These are phyloP conservation scores for Listronotus oregonensis DNA, from an alignment of 1,140 invertebrate species.

Conservation along the genomic window DNA sequence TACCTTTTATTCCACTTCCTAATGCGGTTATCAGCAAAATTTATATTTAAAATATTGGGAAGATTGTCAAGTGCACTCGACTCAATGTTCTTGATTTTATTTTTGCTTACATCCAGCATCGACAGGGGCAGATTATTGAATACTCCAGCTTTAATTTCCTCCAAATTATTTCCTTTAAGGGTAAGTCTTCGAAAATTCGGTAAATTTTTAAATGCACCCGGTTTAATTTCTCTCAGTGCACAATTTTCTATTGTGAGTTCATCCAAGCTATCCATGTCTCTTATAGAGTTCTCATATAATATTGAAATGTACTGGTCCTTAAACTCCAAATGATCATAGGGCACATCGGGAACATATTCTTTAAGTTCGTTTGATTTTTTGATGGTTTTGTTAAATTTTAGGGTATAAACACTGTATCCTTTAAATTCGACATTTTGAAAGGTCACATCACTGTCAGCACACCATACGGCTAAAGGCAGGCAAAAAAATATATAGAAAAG, in stretches of 20 bases:
- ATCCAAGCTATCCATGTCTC: constrained; percentile 39
- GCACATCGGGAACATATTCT: constrained; percentile 30
- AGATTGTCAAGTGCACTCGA: constrained; percentile 33
- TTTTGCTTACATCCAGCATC: constrained; percentile 36
- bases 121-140: constrained; percentile 36
- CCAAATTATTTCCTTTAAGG: constrained; percentile 32
- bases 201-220: constrained; percentile 40
- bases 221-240: constrained; percentile 34
- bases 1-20: constrained; percentile 25
- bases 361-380: constrained; percentile 29
- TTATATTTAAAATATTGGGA: constrained; percentile 35
- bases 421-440: constrained; percentile 41
- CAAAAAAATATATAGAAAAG: constrained; percentile 1
- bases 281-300: constrained; percentile 34
- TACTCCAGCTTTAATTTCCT: constrained; percentile 31
- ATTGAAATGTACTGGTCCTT: constrained; percentile 37
- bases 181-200: constrained; percentile 30
- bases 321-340: constrained; percentile 38
- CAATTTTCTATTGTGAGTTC: constrained; percentile 41
- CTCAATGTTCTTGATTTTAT: constrained; percentile 32
- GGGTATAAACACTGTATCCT: constrained; percentile 39
- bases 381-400: constrained; percentile 40
- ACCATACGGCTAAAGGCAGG: not conserved
- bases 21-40: constrained; percentile 38
- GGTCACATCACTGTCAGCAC: constrained; percentile 4